Conservation (phyloP, 1,140 invertebrate genomes). For the Brachystomella parvula region DNA sequence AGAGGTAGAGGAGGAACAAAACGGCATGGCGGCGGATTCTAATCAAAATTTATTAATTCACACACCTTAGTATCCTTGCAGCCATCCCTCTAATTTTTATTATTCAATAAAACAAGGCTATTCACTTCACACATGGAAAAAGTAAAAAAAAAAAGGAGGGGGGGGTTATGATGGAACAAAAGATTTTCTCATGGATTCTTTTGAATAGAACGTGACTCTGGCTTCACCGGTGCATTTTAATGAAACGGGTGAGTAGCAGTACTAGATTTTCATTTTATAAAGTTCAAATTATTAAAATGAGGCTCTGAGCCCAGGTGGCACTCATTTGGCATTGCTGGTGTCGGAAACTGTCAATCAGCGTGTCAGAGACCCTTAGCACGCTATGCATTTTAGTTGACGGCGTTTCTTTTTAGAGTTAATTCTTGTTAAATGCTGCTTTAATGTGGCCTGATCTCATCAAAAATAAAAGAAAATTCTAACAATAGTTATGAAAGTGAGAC, state of each 20-base stretch:
- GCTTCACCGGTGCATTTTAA: background rate
- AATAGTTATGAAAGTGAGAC: too few species aligned
- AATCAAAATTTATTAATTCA: too few species aligned
- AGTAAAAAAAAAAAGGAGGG: background rate
- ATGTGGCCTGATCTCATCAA: background rate
- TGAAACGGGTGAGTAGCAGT: background rate
- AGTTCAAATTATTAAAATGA: background rate
- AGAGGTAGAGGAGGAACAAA: background rate
- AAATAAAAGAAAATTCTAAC: background rate
- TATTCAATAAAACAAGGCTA: background rate
- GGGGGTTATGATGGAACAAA: background rate
- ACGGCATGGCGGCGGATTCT: background rate
- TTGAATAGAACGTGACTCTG: too few species aligned
- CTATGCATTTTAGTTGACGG: too few species aligned
- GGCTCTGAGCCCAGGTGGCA: too few species aligned
- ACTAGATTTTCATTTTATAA: background rate
- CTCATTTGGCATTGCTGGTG: too few species aligned
- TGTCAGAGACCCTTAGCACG: too few species aligned
- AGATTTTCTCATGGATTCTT: background rate
- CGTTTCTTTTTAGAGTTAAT: too few species aligned
- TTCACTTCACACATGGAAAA: too few species aligned
- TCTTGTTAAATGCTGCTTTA: too few species aligned
- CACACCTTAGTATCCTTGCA: too few species aligned
- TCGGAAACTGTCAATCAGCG: conserved; percentile 5
- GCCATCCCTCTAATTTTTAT: background rate